A percentile compares a stretch with the other conserved stretches of the same genome.
These are phyloP conservation scores for Calonectris borealis DNA, from an alignment of 2,113 vertebrate genomes.

Conservation along the genomic window DNA sequence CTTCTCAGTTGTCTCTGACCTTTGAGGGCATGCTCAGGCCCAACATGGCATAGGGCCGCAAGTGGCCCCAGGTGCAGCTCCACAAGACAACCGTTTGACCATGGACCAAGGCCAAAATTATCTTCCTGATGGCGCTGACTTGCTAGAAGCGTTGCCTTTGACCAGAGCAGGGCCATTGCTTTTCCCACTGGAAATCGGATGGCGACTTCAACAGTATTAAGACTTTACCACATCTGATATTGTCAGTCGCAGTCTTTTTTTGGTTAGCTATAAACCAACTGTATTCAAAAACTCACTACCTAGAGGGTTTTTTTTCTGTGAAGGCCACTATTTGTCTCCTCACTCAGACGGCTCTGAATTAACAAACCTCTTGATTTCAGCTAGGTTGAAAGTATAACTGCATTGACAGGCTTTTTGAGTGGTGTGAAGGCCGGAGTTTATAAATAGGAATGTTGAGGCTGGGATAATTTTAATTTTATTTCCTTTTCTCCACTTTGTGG, in stretches of 20 bases:
- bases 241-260: not conserved
- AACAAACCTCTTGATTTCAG: not conserved
- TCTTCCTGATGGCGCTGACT: not conserved
- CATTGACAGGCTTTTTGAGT: not conserved
- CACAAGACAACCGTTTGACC: not conserved
- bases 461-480: not conserved
- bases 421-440: not conserved
- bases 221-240: not conserved
- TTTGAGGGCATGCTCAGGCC: not conserved
- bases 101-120: not conserved
- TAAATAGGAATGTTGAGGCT: not conserved
- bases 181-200: not conserved
- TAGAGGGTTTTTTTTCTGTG: not conserved
- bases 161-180: not conserved
- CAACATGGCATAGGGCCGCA: fast-evolving
- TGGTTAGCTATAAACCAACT: not conserved
- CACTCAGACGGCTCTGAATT: not conserved
- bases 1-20: not conserved
- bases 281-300: not conserved
- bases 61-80: not conserved
- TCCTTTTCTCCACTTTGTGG: not conserved
- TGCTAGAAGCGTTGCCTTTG: not conserved
- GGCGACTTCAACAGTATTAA: not conserved
- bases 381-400: not conserved
- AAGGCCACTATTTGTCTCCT: not conserved